A percentile compares a stretch with the other conserved stretches of the same genome.
These are phyloP conservation scores for Standfussiana lucernea DNA, from an alignment of 2,888 invertebrate genomes.

Conservation along the genomic window DNA sequence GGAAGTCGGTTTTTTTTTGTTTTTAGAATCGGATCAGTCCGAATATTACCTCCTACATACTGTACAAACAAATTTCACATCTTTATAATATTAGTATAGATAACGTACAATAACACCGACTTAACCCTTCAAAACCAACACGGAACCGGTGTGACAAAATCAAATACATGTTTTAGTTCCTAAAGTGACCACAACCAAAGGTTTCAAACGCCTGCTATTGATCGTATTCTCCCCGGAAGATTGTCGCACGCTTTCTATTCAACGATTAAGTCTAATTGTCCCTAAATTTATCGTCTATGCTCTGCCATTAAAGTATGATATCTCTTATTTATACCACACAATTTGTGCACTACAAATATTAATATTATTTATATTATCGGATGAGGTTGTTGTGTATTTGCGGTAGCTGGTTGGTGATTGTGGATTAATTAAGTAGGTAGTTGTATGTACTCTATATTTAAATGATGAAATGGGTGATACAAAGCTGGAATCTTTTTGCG, in stretches of 20 bases:
- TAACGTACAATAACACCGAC: too few relatives aligned
- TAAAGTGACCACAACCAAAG: constrained; percentile 51
- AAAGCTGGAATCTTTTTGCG: background rate
- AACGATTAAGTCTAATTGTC: constrained; percentile 88
- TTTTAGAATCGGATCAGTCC: too few relatives aligned
- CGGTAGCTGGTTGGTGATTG: background rate
- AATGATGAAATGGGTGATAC: background rate
- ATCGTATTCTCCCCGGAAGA: constrained; percentile 82
- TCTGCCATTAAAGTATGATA: constrained; percentile 76
- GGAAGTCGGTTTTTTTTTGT: too few relatives aligned
- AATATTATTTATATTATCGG: constrained; percentile 58
- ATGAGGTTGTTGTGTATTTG: constrained; percentile 5
- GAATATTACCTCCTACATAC: too few relatives aligned
- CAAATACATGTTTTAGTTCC: background rate
- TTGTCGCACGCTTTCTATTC: constrained; percentile 83
- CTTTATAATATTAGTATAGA: too few relatives aligned
- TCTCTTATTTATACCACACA: constrained; percentile 66
- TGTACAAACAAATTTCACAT: too few relatives aligned
- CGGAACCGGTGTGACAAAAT: background rate
- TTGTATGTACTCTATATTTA: background rate
- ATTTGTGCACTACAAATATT: constrained; percentile 58
- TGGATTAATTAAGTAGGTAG: constrained; percentile 4
- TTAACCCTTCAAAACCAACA: too few relatives aligned
- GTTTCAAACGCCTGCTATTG: constrained; percentile 79
- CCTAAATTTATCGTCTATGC: constrained; percentile 85